Evolutionary conservation across 2,113 vertebrate species (phyloP), one percentile per base, ranked within the genome.

Genomic region (Recurvirostra avosetta): DNA sequence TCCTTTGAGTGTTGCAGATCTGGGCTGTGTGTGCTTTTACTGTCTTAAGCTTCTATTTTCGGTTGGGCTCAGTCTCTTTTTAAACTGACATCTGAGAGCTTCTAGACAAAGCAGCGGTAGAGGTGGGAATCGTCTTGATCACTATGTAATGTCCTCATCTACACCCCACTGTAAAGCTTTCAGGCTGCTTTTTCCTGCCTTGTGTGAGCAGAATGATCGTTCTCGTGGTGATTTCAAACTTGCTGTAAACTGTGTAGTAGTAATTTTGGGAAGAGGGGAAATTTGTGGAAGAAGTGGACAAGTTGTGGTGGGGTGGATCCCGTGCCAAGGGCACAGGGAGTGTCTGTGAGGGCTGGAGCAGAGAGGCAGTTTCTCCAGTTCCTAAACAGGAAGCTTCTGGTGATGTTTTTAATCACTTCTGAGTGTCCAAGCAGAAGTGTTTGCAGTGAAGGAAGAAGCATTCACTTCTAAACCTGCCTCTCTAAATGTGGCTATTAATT

Each of bases 71-170:
- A 2, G 2, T 26, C 36, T 74, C 43, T 88, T 40, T 58, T 58
- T 34, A 20, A 67, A 5, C 4, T n/a, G 38, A 17, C 15, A 14
- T 14, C 55, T 8, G 36, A 72, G 73, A 38, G 10, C 70, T 90
- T 16, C 50, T 29, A 4, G 22, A 38, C 21, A 5, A 27, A 47
- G 76, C 34, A 74, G 47, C 63, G 43, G 55, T 5, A 41, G 73
- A 72, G 36, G 27, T 73, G 87, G 66, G 77, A 90, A n/a, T 34
- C 2, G 4, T 67, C 41, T 15, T n/a, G 32, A 0, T 22, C 1
- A 1, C 29, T 6, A 0, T 4, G 11, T 7, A 12, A 43, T 2
- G 7, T 20, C 32, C n/a, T 76, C 45, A 18, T 23, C 40, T 43
- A 9, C 16, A 6, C 8, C 43, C 67, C 14, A 1, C 53, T 56